Base-by-base conservation (phyloP, 2,113 vertebrate species). In the Menura novaehollandiae region DNA sequence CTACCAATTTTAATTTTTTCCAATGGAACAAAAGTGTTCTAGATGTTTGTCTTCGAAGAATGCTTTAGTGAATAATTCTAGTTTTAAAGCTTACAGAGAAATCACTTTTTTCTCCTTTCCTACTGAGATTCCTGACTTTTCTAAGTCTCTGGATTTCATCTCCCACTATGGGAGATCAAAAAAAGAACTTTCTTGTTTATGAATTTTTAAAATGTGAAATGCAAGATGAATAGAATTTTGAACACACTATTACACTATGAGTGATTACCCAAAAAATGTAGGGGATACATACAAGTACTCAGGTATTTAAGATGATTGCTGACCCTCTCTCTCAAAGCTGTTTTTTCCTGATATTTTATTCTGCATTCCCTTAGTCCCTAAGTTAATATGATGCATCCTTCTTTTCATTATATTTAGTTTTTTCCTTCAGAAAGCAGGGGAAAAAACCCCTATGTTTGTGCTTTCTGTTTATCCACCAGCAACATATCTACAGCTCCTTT, bases 121-220 rank as follows among this genome's bases (percentile, higher is more conserved):
- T 75, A 68, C 33, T n/a, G 66, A 85, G 46, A 82, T 47, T 78
- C 28, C 77, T 49, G 49, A 77, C 63, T 94, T 86, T n/a, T 77
- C 6, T 62, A 84, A 91, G 22, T 68, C 39, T 75, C 44, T 73
- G 44, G 22, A 85, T 82, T 94, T 89, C 35, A 85, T 19, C 52
- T 89, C 10, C 19, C 69, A 39, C 58, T 49, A 28, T 1, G 1
- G 15, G 10, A 93, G 66, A 88, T 80, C 58, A 77, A 80, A 80
- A 83, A 86, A 74, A 78, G 85, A 35, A 44, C 17, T 11, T 60
- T 55, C 53, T 80, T 32, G 15, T 32, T 87, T 79, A 85, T 88
- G 64, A 85, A 85, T 92, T 95, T 87, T 94, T 94, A 87, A 92
- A 91, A 88, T 6, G 3, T 49, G 17, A 91, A 75, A 72, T 82